Base-by-base conservation (phyloP, 2,113 vertebrate species). In the Phyllostomus discolor region DNA sequence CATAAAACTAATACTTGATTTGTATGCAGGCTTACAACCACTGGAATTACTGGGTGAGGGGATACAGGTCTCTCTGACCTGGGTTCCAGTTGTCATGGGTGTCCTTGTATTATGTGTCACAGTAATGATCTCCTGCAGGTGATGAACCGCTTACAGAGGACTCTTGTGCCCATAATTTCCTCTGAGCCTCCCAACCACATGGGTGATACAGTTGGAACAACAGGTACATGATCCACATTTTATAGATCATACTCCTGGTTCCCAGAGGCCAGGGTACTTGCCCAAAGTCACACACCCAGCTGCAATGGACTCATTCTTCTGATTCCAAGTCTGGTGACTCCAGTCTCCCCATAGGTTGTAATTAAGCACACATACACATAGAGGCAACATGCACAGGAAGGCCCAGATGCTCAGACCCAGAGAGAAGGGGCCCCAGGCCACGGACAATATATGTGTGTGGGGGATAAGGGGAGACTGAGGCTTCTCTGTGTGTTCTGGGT, bases 211-310 rank as follows among this genome's bases (percentile, higher is more conserved):
- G 57, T 46, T 48, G 52, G 70, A 78, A 70, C 0, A 0, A 22
- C 43, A 75, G 28, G 69, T 41, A 72, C 12, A 26, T 17, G 81
- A 17, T 16, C 66, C 3, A 3, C 72, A 57, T 38, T 78, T 94
- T 52, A 85, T n/a, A 93, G n/a, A 46, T 1, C 69, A 52, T 59
- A 72, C 10, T 10, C 16, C 54, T 83, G 70, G 57, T 64, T 83
- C 54, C 81, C 62, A 73, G 69, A 94, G 80, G 64, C 43, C 90
- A 79, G 62, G 26, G 52, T 48, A 87, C 86, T 67, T 70, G 85
- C 35, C 48, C 76, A 50, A 82, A 43, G 52, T 90, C 48, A 66
- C 50, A 89, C 26, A 75, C 41, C 73, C 52, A 62, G 52, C 62
- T 66, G 11, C 22, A 2, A 35, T 54, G 38, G 54, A 69, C 48